These are phyloP conservation scores for Anser cygnoides DNA, from an alignment of 2,113 vertebrate species.

Conservation along the genomic window DNA sequence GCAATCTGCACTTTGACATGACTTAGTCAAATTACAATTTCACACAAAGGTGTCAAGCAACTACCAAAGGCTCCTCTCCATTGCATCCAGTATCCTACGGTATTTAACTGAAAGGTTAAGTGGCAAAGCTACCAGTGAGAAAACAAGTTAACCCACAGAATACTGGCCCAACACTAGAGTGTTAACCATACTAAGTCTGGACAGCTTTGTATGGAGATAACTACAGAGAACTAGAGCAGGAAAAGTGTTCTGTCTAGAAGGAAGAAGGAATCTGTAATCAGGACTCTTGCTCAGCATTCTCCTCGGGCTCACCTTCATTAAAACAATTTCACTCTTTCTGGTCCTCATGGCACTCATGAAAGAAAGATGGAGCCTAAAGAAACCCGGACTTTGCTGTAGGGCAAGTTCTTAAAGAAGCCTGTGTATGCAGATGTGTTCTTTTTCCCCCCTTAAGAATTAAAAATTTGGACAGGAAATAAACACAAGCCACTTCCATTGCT, in stretches of 20 bases:
- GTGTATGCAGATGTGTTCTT: not conserved
- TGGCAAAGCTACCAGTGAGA: not conserved
- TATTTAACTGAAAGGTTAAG: not conserved
- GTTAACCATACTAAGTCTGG: not conserved
- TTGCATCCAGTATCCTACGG: not conserved
- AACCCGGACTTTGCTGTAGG: not conserved
- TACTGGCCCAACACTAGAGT: not conserved
- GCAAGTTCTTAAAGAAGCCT: not conserved
- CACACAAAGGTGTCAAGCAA: not conserved
- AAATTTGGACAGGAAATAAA: not conserved
- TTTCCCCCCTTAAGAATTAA: not conserved
- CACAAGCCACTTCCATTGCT: not conserved
- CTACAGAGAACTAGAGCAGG: not conserved
- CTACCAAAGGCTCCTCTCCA: not conserved
- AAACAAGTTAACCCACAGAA: not conserved
- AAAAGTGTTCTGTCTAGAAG: not conserved
- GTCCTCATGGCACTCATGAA: not conserved
- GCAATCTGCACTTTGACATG: not conserved
- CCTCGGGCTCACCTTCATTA: not conserved
- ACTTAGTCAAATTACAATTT: not conserved
- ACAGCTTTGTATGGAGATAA: not conserved
- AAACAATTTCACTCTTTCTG: not conserved
- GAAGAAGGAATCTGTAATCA: not conserved
- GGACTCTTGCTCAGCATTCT: not conserved
- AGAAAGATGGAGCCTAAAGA: not conserved